phyloP scores from a whole-genome alignment of 2,797 vertebrate genomes.

The Halcyon leucocephala region DNA sequence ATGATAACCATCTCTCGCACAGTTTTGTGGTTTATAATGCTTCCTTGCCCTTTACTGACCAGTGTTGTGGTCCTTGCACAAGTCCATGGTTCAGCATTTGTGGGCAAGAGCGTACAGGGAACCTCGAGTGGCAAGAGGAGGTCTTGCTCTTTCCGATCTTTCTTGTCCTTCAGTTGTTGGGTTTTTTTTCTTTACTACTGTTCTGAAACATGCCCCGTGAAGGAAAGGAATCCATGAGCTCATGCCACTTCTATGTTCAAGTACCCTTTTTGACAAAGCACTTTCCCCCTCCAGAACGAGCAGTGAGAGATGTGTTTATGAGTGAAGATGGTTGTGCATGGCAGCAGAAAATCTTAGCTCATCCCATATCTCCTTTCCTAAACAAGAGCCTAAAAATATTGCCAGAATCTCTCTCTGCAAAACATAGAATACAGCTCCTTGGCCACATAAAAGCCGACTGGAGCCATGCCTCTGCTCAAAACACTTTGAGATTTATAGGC shows the following conservation, averaged over 20 bases:
- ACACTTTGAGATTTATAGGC: neutral
- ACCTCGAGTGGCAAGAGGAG: rapidly evolving
- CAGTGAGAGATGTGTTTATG: neutral
- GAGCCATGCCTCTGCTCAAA: neutral
- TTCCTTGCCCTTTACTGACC: neutral
- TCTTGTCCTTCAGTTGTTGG: neutral
- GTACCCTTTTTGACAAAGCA: neutral
- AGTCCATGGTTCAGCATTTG: neutral
- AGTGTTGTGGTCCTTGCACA: neutral
- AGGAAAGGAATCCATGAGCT: neutral
- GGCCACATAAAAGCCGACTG: neutral
- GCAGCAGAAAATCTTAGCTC: conserved; percentile 7
- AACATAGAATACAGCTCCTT: neutral
- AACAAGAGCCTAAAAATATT: neutral
- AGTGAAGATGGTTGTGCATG: neutral
- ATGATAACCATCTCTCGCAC: neutral
- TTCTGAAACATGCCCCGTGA: neutral
- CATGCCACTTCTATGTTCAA: neutral
- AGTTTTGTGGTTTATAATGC: neutral
- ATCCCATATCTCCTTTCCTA: neutral
- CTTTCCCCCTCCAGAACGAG: neutral
- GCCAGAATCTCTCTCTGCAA: neutral
- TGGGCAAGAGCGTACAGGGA: neutral
- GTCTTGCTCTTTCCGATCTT: neutral
- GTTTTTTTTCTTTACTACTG: neutral